Conservation (phyloP, 2,888 invertebrate genomes). For the Eumerus sabulonum region DNA sequence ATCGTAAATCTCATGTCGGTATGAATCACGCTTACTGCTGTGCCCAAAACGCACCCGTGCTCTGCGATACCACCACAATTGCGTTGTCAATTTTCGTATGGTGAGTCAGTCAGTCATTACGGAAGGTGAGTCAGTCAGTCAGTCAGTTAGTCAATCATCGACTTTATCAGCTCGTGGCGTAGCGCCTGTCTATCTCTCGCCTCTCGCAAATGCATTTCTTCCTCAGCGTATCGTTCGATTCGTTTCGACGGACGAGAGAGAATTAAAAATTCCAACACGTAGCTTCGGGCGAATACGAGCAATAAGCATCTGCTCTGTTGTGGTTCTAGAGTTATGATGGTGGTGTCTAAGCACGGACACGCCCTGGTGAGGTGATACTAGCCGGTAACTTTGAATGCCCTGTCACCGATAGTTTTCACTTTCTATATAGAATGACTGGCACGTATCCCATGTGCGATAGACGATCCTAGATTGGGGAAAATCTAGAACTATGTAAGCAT, state of each 20-base stretch:
- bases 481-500: conserved; percentile 29
- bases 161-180: conserved; percentile 39
- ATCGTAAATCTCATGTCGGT: conserved; percentile 37
- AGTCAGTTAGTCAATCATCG: conserved; percentile 42
- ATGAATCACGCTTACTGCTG: conserved; percentile 63
- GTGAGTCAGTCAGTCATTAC: conserved; percentile 21
- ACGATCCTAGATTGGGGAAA: conserved; percentile 9
- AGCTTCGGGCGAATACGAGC: conserved; percentile 11
- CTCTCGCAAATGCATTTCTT: conserved; percentile 59
- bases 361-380: conserved; percentile 39
- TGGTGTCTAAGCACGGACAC: conserved; percentile 43
- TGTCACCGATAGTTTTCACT: conserved; percentile 43
- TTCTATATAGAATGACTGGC: conserved; percentile 31
- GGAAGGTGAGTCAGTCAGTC: too few relatives aligned
- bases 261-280: conserved; percentile 62
- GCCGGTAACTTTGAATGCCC: conserved; percentile 6
- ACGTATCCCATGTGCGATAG: conserved; percentile 13
- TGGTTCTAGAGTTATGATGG: conserved; percentile 20
- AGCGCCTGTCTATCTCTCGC: too few relatives aligned
- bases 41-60: conserved; percentile 28
- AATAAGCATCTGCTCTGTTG: conserved; percentile 18
- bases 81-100: too few relatives aligned
- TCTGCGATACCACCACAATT: neutral
- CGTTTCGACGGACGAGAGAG: neutral
- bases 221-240: too few relatives aligned